phyloP scores from a whole-genome alignment of 2,888 invertebrate genomes.

The Phengaris alcon region DNA sequence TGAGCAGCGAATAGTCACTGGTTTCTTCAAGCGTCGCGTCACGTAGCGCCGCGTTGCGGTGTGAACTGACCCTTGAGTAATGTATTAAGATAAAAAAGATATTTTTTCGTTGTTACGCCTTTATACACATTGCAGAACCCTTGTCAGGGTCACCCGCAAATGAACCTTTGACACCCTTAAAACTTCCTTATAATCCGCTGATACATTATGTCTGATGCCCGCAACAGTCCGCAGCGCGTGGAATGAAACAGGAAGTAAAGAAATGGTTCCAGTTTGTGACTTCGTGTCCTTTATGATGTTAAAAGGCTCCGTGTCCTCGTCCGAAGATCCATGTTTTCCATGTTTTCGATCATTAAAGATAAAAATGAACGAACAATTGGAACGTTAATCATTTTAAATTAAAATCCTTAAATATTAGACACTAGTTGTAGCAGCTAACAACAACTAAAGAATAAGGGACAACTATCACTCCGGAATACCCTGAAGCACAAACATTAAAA shows the following conservation, averaged over 20 bases:
- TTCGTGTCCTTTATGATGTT: neutral
- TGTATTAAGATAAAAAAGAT: slow-evolving; percentile 1
- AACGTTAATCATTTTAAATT: neutral
- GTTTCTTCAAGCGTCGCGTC: too few species aligned
- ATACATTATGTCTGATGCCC: neutral
- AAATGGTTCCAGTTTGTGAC: slow-evolving; percentile 3
- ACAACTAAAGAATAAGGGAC: too few species aligned
- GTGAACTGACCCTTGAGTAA: neutral
- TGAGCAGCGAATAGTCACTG: too few species aligned
- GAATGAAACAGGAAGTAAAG: neutral
- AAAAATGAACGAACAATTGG: neutral
- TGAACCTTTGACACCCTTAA: slow-evolving; percentile 15
- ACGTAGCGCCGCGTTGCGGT: neutral
- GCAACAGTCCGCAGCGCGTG: neutral
- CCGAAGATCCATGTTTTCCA: neutral
- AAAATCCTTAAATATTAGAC: too few species aligned
- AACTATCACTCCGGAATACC: too few species aligned
- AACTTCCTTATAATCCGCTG: slow-evolving; percentile 15
- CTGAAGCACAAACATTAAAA: too few species aligned
- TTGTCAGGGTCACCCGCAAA: neutral
- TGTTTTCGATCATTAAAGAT: neutral
- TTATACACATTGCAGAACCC: neutral
- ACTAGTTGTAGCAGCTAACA: too few species aligned
- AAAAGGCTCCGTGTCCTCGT: neutral
- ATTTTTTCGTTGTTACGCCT: slow-evolving; percentile 1